Evolutionary conservation across 2,113 vertebrate genomes (phyloP).

Genomic region (Parus major): DNA sequence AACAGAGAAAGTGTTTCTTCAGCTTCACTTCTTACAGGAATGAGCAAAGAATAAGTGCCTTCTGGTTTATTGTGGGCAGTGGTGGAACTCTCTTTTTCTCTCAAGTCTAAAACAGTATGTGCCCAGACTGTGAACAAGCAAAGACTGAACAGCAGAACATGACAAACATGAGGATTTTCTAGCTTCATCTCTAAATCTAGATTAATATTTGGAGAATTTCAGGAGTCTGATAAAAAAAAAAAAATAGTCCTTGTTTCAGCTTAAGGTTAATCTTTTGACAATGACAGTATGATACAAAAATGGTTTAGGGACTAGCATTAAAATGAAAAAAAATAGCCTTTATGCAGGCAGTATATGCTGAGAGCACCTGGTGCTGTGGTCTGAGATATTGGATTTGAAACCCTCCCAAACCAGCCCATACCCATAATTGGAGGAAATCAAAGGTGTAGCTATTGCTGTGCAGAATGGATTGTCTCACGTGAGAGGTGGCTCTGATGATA

Average conservation of each 20-base stretch:
- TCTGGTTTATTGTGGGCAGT: constrained; percentile 28
- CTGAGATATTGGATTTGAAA: not conserved
- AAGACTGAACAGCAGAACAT: not conserved
- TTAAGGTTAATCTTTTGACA: not conserved
- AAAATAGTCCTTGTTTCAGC: not conserved
- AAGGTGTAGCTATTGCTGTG: not conserved
- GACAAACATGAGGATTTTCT: not conserved
- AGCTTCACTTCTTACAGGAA: constrained; percentile 36
- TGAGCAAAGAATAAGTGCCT: constrained; percentile 20
- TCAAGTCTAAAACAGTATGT: not conserved
- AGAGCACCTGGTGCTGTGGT: not conserved
- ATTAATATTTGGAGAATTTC: not conserved
- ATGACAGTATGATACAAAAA: not conserved
- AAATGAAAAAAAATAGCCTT: not conserved
- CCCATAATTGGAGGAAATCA: not conserved
- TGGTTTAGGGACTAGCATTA: not conserved
- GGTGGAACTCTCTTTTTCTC: constrained; percentile 36
- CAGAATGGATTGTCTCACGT: not conserved
- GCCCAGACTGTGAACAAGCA: not conserved
- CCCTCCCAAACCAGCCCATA: not conserved
- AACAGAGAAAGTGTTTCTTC: constrained; percentile 56
- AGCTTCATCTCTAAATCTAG: not conserved
- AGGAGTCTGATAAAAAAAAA: not conserved
- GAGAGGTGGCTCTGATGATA: not conserved
- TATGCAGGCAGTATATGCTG: not conserved